These are phyloP conservation scores for Zonotrichia albicollis DNA, from an alignment of 2,797 vertebrate genomes.

Conservation along the genomic window DNA sequence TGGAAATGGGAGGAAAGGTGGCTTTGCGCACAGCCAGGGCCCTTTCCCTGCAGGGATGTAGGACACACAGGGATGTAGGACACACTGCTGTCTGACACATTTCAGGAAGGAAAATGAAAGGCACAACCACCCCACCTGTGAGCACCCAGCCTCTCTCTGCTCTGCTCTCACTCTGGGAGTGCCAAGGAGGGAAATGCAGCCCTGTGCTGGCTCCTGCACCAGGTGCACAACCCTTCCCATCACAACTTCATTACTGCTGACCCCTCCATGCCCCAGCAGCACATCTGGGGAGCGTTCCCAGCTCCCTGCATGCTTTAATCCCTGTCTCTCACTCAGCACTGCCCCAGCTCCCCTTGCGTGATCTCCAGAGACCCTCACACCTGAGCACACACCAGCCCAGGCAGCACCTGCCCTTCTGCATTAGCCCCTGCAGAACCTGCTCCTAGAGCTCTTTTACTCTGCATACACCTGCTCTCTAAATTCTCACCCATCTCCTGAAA, in stretches of 20 bases:
- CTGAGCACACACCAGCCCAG: not conserved
- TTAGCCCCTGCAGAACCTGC: not conserved
- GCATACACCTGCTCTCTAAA: not conserved
- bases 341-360: rapidly evolving
- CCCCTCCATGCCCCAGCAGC: not conserved
- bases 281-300: rapidly evolving
- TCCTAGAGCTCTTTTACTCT: not conserved
- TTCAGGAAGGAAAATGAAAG: not conserved
- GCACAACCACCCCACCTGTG: not conserved
- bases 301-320: not conserved
- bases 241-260: not conserved
- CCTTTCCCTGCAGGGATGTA: not conserved
- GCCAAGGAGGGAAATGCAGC: not conserved
- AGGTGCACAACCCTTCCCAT: not conserved
- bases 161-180: not conserved
- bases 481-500: not conserved
- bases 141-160: not conserved
- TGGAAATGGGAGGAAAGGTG: not conserved
- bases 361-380: not conserved
- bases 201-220: not conserved
- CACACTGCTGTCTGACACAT: rapidly evolving
- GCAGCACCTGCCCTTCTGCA: not conserved
- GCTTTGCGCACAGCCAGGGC: not conserved
- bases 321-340: not conserved
- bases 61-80: not conserved